Conservation (phyloP, 35 echinoderm and acorn worm genomes). For the Eucidaris tribuloides region DNA sequence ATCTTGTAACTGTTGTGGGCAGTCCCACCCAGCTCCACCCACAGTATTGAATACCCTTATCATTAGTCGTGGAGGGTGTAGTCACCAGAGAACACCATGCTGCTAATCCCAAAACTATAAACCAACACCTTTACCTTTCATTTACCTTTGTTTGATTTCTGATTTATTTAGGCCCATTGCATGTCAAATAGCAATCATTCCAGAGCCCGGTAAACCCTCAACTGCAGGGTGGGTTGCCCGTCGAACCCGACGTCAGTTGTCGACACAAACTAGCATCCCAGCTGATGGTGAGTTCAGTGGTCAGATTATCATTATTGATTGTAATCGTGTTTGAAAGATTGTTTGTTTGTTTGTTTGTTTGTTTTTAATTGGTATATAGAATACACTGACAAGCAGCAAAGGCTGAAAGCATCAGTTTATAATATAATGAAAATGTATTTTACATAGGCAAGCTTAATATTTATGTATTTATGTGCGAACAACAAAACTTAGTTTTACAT, state of each 20-base stretch:
- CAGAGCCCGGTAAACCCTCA: not conserved
- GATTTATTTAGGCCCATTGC: not conserved
- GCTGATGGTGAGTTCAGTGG: constrained; percentile 36
- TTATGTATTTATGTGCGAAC: too few species aligned
- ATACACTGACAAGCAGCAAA: too few species aligned
- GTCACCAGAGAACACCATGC: not conserved
- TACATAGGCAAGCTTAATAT: too few species aligned
- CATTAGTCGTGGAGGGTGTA: not conserved
- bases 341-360: too few species aligned
- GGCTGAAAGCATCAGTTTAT: too few species aligned
- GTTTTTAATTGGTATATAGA: too few species aligned
- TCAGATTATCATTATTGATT: too few species aligned
- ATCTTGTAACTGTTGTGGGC: too few species aligned
- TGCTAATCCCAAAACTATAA: not conserved
- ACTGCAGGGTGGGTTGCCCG: constrained; percentile 79
- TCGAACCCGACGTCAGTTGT: constrained; percentile 48
- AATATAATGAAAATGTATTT: too few species aligned
- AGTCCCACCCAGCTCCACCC: too few species aligned
- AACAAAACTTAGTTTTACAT: too few species aligned
- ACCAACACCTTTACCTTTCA: not conserved
- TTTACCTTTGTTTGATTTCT: not conserved
- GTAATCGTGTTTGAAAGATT: too few species aligned
- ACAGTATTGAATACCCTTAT: not conserved
- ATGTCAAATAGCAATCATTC: not conserved
- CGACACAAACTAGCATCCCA: constrained; percentile 78